Conservation (phyloP, 2,113 vertebrate genomes). For the Notothenia coriiceps region DNA sequence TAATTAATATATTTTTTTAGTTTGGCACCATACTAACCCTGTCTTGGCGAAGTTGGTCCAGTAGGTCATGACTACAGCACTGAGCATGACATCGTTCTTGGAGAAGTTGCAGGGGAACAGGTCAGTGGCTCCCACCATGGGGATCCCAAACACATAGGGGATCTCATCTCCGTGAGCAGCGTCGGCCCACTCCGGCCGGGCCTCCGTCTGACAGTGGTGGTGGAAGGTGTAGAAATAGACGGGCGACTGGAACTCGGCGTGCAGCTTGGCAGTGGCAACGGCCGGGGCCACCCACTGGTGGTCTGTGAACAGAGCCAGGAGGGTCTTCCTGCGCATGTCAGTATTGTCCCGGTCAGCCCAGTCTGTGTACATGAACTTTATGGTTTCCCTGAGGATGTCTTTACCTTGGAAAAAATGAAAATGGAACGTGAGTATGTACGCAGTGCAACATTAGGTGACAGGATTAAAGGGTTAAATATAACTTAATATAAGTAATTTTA, state of each 20-base stretch:
- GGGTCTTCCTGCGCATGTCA: conserved; percentile 94
- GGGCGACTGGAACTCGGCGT: conserved; percentile 95
- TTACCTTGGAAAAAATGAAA: conserved; percentile 81
- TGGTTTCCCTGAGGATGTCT: conserved; percentile 94
- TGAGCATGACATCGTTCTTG: conserved; percentile 97
- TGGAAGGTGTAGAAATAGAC: conserved; percentile 98
- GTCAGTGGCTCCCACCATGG: conserved; percentile 95
- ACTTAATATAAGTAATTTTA: not conserved
- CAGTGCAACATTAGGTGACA: not conserved
- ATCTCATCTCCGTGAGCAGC: conserved; percentile 95
- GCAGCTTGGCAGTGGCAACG: conserved; percentile 95
- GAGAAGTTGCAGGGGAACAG: conserved; percentile 98
- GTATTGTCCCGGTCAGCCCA: conserved; percentile 97
- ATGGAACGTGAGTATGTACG: conserved; percentile 13
- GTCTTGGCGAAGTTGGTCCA: conserved; percentile 98
- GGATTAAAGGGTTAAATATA: not conserved
- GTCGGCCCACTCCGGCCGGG: conserved; percentile 94
- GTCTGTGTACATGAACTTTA: conserved; percentile 99
- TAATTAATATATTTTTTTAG: no score
- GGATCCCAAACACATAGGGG: conserved; percentile 95
- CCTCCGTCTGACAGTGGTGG: conserved; percentile 97
- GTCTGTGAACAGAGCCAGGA: conserved; percentile 94
- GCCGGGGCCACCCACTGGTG: conserved; percentile 98
- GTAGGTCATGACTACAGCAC: conserved; percentile 96
- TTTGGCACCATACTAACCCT: conserved; percentile 83